Conservation (phyloP, 2,113 vertebrate genomes). For the Hydrochoerus hydrochaeris region DNA sequence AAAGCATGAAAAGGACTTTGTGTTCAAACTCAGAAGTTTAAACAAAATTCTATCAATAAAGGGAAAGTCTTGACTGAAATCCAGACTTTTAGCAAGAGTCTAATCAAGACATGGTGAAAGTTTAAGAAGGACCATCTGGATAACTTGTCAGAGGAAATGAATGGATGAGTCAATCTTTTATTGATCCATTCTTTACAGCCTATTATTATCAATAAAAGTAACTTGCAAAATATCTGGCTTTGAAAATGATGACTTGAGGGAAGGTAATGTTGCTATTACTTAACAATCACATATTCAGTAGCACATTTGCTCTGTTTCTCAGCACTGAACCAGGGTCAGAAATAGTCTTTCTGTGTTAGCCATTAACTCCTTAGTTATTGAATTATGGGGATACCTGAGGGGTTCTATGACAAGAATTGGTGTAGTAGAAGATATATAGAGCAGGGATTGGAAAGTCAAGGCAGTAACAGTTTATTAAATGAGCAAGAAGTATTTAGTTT, state of each 20-base stretch:
- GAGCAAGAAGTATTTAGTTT: background rate
- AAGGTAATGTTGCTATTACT: background rate
- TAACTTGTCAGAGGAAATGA: background rate
- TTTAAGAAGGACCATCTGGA: background rate
- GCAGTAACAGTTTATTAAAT: background rate
- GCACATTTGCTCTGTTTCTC: background rate
- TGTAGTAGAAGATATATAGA: background rate
- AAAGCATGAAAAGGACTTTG: background rate
- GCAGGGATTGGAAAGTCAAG: background rate
- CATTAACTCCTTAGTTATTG: background rate
- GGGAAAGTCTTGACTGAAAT: background rate
- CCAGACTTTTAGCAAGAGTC: background rate
- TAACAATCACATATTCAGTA: background rate
- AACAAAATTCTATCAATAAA: background rate
- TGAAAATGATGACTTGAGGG: background rate
- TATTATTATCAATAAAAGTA: constrained; percentile 21
- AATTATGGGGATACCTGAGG: accelerated
- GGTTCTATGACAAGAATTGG: background rate
- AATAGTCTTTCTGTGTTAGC: background rate
- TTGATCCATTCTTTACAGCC: background rate
- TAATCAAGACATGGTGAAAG: background rate
- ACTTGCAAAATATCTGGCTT: background rate
- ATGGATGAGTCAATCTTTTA: background rate
- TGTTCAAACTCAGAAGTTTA: background rate
- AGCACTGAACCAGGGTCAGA: background rate